phyloP scores from a whole-genome alignment of 2,113 vertebrate species.

The Chrysochloris asiatica region DNA sequence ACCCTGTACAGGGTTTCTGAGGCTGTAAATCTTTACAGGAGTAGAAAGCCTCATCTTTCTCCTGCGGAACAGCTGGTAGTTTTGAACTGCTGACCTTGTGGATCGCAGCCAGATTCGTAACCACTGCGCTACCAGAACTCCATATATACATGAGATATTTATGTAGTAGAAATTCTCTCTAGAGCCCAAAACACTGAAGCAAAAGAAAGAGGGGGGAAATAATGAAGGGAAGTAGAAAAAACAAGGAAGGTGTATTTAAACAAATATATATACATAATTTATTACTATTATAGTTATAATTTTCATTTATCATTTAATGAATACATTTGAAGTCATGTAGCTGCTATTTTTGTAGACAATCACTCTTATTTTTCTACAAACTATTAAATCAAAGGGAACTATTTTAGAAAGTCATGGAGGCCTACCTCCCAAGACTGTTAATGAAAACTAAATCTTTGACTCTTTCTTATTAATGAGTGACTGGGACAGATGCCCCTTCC shows the following conservation, averaged over 20 bases:
- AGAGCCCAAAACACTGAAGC: neutral
- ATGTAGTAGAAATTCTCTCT: neutral
- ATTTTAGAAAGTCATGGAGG: constrained; percentile 15
- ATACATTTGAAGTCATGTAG: neutral
- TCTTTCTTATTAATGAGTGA: constrained; percentile 51
- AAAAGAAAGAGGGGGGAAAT: neutral
- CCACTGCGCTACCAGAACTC: too few species aligned
- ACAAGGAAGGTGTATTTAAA: neutral
- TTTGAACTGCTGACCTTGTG: too few species aligned
- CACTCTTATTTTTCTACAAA: constrained; percentile 19
- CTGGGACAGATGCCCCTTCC: neutral
- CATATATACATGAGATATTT: too few species aligned
- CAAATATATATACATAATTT: neutral
- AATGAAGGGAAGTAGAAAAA: neutral
- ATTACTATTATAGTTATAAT: neutral
- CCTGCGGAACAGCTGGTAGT: too few species aligned
- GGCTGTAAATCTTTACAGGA: too few species aligned
- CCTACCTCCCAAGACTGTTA: neutral
- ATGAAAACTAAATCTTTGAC: constrained; percentile 59
- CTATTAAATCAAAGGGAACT: constrained; percentile 47
- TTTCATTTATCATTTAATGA: neutral
- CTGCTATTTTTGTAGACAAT: constrained; percentile 30
- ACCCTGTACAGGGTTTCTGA: too few species aligned
- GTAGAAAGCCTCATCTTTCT: too few species aligned
- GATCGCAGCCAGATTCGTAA: too few species aligned